Base-by-base conservation (phyloP, 2,113 vertebrate genomes). In the Colossoma macropomum region DNA sequence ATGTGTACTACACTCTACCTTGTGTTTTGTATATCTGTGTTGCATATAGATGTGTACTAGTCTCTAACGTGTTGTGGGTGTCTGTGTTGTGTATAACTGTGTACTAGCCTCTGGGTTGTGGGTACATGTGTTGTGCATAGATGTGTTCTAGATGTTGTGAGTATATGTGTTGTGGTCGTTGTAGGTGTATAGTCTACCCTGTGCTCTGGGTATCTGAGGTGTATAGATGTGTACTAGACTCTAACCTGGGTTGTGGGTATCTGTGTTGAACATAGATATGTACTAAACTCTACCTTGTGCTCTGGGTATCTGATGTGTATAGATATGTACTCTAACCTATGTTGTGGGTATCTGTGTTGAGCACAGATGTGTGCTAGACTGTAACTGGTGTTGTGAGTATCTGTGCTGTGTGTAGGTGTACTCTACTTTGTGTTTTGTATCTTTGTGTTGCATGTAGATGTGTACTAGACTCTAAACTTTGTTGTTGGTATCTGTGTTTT, bases 101-200 rank as follows among this genome's bases (percentile, higher is more conserved):
- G 69, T 74, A 25, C 38, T 5, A 3, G 23, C 38, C 25, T 0
- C 15, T 45, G 13, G 13, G 19, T 97, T 62, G 96, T 91, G n/a
- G n/a, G n/a, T n/a, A n/a, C 97, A 97, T n/a, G 92, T 87, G 86
- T 99, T 97, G 96, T 91, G 72, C 92, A 94, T 93, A 70, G 96
- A 28, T 76, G 71, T 56, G 70, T 68, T 54, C 32, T n/a, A n/a
- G n/a, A n/a, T 50, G 16, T 28, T 48, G 4, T 71, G 69, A 25
- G 60, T 78, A 21, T 30, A 23, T 68, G 75, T 71, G 41, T 25
- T n/a, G 38, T 27, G 9, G n/a, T n/a, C n/a, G n/a, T n/a, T 30
- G 25, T 21, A 19, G 6, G 0, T 38, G n/a, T 63, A 54, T 74
- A 25, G n/a, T n/a, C 38, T 5, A 3, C n/a, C 38, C 25, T 0